Evolutionary conservation across 2,113 vertebrate species (phyloP).

Genomic region (Neofelis nebulosa): DNA sequence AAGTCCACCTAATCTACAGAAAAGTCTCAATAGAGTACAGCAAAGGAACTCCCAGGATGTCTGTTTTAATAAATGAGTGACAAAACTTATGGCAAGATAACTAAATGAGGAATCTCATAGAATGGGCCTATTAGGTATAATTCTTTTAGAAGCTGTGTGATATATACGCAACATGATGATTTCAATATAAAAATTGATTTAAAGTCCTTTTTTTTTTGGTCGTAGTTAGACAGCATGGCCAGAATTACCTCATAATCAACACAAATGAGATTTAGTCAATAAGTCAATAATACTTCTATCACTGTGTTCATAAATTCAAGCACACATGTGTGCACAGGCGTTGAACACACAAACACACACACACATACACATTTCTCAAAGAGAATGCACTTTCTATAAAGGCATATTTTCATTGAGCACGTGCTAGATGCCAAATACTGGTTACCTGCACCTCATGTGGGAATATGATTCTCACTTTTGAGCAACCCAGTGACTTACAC

Average conservation of each 20-base stretch:
- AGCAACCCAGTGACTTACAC: neutral
- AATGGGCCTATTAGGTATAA: neutral
- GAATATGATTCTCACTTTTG: neutral
- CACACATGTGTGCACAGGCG: neutral
- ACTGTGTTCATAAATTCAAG: neutral
- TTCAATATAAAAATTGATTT: neutral
- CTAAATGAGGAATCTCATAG: neutral
- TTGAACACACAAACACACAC: neutral
- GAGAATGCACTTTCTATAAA: neutral
- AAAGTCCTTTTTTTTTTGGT: neutral
- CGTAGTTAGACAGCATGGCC: neutral
- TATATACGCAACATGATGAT: neutral
- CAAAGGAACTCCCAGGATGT: neutral
- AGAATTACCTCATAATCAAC: neutral
- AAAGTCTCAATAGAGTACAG: neutral
- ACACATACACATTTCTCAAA: neutral
- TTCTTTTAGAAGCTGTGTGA: neutral
- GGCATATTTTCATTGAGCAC: neutral
- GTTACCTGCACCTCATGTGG: neutral
- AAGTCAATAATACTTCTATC: neutral
- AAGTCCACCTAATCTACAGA: neutral
- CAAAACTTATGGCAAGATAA: neutral
- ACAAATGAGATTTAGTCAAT: neutral
- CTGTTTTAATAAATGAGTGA: neutral
- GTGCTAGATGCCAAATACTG: neutral